phyloP scores from a whole-genome alignment of 2,113 vertebrate genomes.

The crab-eating macaque (Macaca fascicularis) region DNA sequence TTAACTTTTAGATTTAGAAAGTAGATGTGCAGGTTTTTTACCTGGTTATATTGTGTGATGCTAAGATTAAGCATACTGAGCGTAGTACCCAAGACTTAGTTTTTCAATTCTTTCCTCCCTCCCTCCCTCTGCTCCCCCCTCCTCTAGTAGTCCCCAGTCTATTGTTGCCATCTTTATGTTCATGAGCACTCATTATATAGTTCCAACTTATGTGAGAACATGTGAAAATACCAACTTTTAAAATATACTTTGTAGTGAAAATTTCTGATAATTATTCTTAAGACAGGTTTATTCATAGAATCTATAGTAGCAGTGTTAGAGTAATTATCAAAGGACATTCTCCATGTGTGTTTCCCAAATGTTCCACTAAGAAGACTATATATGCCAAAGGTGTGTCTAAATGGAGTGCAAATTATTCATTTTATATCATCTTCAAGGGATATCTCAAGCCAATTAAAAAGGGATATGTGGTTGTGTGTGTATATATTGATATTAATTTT shows the following conservation, averaged over 20 bases:
- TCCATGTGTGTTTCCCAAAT: neutral
- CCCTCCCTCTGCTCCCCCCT: no score
- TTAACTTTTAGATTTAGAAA: neutral
- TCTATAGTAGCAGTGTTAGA: neutral
- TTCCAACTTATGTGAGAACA: no score
- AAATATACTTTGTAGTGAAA: neutral
- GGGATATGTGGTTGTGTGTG: rapidly evolving
- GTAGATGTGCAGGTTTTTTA: no score
- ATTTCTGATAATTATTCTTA: neutral
- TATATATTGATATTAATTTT: neutral
- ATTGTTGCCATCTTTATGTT: no score
- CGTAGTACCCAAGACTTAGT: no score
- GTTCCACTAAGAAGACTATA: neutral
- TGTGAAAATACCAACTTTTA: neutral
- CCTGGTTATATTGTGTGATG: no score
- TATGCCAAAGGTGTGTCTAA: neutral
- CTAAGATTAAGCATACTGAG: no score
- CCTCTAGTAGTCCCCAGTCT: no score
- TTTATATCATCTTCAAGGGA: neutral
- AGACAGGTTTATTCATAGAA: neutral
- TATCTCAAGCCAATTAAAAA: neutral
- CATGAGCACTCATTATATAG: no score
- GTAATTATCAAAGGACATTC: neutral
- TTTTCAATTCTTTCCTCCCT: no score
- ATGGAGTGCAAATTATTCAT: neutral